These are phyloP conservation scores for Callinectes sapidus DNA, from an alignment of 2,888 invertebrate species.

Conservation along the genomic window DNA sequence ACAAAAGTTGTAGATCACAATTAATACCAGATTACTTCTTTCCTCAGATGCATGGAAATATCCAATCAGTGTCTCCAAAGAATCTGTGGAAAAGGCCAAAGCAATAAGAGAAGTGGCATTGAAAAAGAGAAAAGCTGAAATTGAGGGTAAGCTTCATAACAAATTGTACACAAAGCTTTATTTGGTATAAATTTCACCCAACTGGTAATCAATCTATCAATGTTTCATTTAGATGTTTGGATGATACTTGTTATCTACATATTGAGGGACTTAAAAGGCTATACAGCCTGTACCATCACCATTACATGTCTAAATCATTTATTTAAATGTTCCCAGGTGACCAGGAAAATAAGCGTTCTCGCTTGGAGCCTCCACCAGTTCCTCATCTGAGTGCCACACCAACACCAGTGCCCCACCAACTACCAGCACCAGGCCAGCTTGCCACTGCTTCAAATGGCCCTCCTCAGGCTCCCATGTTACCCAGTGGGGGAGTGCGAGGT, in stretches of 20 bases:
- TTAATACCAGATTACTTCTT: background rate
- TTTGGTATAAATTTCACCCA: background rate
- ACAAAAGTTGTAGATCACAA: background rate
- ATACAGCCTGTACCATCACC: background rate
- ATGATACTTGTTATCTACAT: background rate
- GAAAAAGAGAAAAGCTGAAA: conserved; percentile 69
- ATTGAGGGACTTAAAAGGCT: background rate
- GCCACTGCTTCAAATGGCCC: conserved; percentile 29
- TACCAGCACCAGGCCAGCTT: conserved; percentile 16
- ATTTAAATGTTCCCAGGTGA: conserved; percentile 47
- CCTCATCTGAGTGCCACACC: conserved; percentile 55
- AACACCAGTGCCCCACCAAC: conserved; percentile 41
- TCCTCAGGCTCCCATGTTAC: background rate
- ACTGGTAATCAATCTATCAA: no score
- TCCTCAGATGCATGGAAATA: conserved; percentile 71
- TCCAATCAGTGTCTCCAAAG: conserved; percentile 71
- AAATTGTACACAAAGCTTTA: background rate
- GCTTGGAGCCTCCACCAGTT: conserved; percentile 57
- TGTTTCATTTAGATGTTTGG: background rate
- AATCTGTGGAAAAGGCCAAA: conserved; percentile 72
- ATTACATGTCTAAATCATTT: background rate
- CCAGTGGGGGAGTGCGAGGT: conserved; percentile 34
- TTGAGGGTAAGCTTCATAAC: conserved; percentile 50
- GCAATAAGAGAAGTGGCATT: conserved; percentile 71
- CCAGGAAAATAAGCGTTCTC: conserved; percentile 61